A percentile compares a stretch with the other conserved stretches of the same genome.
These are phyloP conservation scores for Tragelaphus oryx DNA, from an alignment of 2,797 vertebrate species.

Conservation along the genomic window DNA sequence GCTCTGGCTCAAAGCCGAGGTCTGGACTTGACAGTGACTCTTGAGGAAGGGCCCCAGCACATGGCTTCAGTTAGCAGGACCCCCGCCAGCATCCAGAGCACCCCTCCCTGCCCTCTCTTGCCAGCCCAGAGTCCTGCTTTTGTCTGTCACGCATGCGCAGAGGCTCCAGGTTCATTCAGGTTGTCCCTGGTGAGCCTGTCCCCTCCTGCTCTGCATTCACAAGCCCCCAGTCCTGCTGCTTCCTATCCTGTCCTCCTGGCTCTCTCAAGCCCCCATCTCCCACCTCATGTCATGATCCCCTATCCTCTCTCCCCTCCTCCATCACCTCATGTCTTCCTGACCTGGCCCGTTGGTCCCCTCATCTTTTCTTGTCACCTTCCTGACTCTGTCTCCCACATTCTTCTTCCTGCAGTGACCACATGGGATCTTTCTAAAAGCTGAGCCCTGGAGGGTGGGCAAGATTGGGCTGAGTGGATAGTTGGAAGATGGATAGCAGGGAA, in stretches of 20 bases:
- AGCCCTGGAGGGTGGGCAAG: neutral
- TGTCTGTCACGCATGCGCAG: neutral
- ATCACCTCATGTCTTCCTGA: neutral
- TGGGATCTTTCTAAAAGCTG: neutral
- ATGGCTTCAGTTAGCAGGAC: neutral
- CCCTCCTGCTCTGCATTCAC: neutral
- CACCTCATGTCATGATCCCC: rapidly evolving
- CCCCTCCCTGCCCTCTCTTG: neutral
- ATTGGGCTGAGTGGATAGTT: neutral
- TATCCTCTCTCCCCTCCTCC: rapidly evolving
- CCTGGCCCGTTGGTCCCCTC: neutral
- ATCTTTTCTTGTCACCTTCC: neutral
- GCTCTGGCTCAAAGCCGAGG: neutral
- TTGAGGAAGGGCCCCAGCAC: neutral
- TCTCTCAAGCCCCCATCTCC: neutral
- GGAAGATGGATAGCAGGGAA: neutral
- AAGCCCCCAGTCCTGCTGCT: neutral
- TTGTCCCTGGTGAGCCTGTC: neutral
- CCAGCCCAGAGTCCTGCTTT: neutral
- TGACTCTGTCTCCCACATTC: neutral
- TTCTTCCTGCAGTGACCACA: neutral
- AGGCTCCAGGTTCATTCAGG: neutral
- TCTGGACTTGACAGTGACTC: neutral
- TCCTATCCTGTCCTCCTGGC: neutral
- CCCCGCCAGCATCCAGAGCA: neutral